Evolutionary conservation across 1,140 invertebrate genomes (phyloP), one percentile per base, ranked within the genome.

Genomic region (Pissodes strobi): DNA sequence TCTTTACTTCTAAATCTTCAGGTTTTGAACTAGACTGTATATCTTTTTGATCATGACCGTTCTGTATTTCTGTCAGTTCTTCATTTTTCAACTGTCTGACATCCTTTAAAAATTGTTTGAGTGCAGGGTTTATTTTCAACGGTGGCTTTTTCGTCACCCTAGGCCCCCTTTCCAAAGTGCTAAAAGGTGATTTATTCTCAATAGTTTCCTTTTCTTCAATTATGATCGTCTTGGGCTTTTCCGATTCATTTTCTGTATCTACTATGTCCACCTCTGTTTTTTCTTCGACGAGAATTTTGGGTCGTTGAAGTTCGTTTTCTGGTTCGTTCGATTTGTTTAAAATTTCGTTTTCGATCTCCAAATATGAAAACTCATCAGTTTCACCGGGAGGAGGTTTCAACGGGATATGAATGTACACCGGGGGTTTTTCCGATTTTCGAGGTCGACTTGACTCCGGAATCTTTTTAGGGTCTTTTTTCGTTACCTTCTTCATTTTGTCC

Each of bases 331-430:
- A 70, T 58, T 72, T 6, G 64, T 70, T 69, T 72, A 21, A 9
- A 18, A 19, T 45, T 18, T 45, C 19, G 1, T 25, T 17, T 43
- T 69, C 64, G 52, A 62, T 69, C 59, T 78, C 73, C n/a, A 76
- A 58, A 49, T 78, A 55, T 0, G 76, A 76, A 64, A 74, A 76
- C 38, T 76, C 74, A 48, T 78, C 76, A 1, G 67, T 70, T 69
- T 73, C 63, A 8, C 76, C 77, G 2, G 71, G 67, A 2, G 73
- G 76, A 38, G 76, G 77, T 65, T 76, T 77, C 37, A 78, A 38
- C 6, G 77, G 77, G 61, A 78, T 78, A 45, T 77, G 71, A 51
- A 78, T 78, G 51, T 77, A 77, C 19, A 75, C 66, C 9, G 25
- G 25, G n/a, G 76, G 76, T 41, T 68, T 48, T 13, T 22, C 41